Evolutionary conservation across 2,797 vertebrate genomes (phyloP), one percentile per base, ranked within the genome.

Genomic region (Odontamblyopus rebecca): DNA sequence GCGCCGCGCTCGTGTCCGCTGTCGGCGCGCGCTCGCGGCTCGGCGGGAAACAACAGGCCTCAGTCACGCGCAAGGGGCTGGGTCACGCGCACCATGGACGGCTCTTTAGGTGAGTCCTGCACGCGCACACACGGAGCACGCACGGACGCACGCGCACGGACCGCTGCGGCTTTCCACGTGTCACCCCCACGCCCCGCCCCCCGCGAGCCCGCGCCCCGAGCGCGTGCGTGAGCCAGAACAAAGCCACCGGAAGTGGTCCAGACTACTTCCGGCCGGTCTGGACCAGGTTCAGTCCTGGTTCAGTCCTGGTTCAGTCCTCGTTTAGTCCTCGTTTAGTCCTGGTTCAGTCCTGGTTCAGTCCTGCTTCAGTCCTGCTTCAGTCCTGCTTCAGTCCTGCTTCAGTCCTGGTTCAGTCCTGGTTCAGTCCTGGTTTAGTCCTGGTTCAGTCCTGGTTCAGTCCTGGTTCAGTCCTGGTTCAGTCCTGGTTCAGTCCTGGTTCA

Each of bases 1-100:
- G 65, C 23, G 65, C 48, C 23, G 26, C 64, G 66, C 66, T 64
- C 66, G 66, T 67, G 66, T 67, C 66, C 66, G 66, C 48, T 56
- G 66, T 30, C 27, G 27, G 66, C 48, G 53, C 66, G 66, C 66
- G 66, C 51, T 32, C 29, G 67, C 35, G 67, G 29, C 51, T 54
- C 29, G 29, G 67, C 67, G 53, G 67, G 67, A 59, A 68, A 59
- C 54, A 54, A 59, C 54, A 59, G 53, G 67, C 32, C 53, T 32
- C 18, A 32, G 67, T n/a, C 30, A 35, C 51, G 67, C 66, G 66
- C 48, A 53, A 26, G 66, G 7, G 16, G 11, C 66, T 53, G n/a
- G 27, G 66, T 51, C 48, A 51, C 48, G 66, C 67, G 67, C 51
- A 56, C 67, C 30, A 66, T 66, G 64, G 64, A 66, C 64, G 66